These are phyloP conservation scores for Eristalis tenax DNA, from an alignment of 2,888 invertebrate species.

Conservation along the genomic window DNA sequence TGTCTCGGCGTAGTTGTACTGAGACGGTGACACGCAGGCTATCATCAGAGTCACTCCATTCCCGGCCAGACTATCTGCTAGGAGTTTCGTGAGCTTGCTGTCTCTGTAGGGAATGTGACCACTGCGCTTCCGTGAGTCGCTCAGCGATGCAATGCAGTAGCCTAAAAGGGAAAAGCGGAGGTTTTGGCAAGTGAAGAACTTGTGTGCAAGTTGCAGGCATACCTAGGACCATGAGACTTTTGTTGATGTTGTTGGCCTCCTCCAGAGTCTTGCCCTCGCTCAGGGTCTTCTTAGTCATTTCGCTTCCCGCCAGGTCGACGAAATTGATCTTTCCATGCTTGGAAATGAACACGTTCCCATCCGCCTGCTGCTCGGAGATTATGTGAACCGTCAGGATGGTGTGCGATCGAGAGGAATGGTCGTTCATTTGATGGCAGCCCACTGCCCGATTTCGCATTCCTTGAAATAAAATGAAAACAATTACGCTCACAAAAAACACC, in stretches of 20 bases:
- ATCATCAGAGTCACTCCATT: slow-evolving; percentile 98
- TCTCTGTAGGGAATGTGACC: slow-evolving; percentile 97
- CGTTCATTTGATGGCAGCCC: slow-evolving; percentile 95
- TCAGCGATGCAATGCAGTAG: slow-evolving; percentile 96
- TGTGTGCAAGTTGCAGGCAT: slow-evolving; percentile 71
- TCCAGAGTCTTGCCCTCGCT: slow-evolving; percentile 93
- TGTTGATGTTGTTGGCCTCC: slow-evolving; percentile 98
- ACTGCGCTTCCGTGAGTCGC: slow-evolving; percentile 88
- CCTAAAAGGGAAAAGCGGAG: slow-evolving; percentile 82
- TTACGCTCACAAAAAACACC: background rate
- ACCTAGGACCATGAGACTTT: slow-evolving; percentile 96
- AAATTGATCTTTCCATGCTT: slow-evolving; percentile 97
- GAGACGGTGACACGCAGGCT: slow-evolving; percentile 95
- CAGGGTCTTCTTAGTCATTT: slow-evolving; percentile 95
- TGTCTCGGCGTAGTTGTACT: slow-evolving; percentile 92
- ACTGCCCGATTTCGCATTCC: slow-evolving; percentile 95
- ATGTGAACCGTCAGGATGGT: slow-evolving; percentile 91
- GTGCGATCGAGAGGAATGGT: slow-evolving; percentile 95
- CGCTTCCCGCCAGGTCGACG: slow-evolving; percentile 97
- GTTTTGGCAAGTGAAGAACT: background rate
- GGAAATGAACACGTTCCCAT: slow-evolving; percentile 91
- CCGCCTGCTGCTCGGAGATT: slow-evolving; percentile 91
- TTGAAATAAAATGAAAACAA: slow-evolving; percentile 76
- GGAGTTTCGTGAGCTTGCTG: slow-evolving; percentile 94
- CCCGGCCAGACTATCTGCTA: slow-evolving; percentile 96